These are phyloP conservation scores for Naso thynnoides DNA, from an alignment of 2,797 vertebrate species.

Conservation along the genomic window DNA sequence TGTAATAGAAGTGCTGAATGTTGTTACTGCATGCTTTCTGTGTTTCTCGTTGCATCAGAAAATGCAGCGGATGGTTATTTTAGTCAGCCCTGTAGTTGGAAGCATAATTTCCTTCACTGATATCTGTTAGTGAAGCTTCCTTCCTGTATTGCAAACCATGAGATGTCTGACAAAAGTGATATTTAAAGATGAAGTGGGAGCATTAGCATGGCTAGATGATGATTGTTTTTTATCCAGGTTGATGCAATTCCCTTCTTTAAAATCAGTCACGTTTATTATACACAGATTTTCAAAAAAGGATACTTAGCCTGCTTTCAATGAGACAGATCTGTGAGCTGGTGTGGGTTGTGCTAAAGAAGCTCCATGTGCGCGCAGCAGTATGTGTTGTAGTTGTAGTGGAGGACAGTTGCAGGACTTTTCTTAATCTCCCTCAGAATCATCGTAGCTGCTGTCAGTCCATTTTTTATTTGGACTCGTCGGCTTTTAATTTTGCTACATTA, in stretches of 20 bases:
- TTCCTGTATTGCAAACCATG: background rate
- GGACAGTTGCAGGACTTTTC: background rate
- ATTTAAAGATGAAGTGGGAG: background rate
- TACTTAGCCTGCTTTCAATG: background rate
- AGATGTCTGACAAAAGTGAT: background rate
- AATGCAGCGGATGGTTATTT: conserved; percentile 6
- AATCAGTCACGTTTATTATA: background rate
- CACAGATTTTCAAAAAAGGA: background rate
- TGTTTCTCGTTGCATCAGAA: conserved; percentile 28
- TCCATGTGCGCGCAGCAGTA: background rate
- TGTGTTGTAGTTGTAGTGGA: background rate
- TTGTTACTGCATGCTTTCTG: conserved; percentile 16
- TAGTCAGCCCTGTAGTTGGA: conserved; percentile 8
- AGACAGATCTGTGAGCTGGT: background rate
- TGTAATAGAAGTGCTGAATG: conserved; percentile 14
- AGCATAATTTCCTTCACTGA: conserved; percentile 9
- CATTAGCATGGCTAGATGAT: background rate
- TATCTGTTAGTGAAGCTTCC: conserved; percentile 5
- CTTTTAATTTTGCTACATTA: conserved; percentile 7
- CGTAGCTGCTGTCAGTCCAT: too few relatives aligned
- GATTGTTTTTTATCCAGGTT: background rate
- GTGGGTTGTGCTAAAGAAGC: background rate
- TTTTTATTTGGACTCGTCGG: background rate
- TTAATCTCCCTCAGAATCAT: background rate
- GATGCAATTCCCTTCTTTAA: background rate